These are phyloP conservation scores for Clusia tigrina DNA, from an alignment of 2,888 invertebrate genomes.

Conservation along the genomic window DNA sequence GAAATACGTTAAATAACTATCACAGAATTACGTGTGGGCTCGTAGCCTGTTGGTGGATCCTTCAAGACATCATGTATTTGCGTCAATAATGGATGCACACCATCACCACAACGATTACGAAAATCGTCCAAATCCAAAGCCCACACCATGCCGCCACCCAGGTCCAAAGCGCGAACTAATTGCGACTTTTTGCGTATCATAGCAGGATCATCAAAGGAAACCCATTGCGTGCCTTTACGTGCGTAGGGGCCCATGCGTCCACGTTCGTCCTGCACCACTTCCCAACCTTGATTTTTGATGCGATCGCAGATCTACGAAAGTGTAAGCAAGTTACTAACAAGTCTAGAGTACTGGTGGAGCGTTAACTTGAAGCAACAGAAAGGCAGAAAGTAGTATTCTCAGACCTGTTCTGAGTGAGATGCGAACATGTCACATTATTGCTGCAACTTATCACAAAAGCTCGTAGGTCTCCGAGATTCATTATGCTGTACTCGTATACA, in stretches of 20 bases:
- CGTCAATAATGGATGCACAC: constrained; percentile 80
- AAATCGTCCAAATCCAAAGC: constrained; percentile 90
- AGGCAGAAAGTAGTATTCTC: background rate
- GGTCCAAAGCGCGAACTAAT: constrained; percentile 76
- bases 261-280: constrained; percentile 78
- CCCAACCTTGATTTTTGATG: constrained; percentile 80
- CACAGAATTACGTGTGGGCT: constrained; percentile 51
- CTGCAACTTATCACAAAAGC: no score
- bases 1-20: background rate
- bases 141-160: constrained; percentile 93
- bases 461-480: background rate
- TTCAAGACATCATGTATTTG: constrained; percentile 79
- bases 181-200: constrained; percentile 83
- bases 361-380: background rate
- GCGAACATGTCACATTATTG: no score
- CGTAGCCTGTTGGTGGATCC: constrained; percentile 58
- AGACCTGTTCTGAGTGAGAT: no score
- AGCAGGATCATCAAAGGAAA: constrained; percentile 84
- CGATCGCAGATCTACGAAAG: constrained; percentile 79
- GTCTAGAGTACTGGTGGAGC: background rate
- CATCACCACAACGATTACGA: constrained; percentile 79
- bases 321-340: constrained; percentile 4
- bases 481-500: constrained; percentile 26
- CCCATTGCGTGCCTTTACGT: constrained; percentile 89
- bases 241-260: constrained; percentile 88